Base-by-base conservation (phyloP, 2,888 invertebrate species). In the Esperia sulphurella region DNA sequence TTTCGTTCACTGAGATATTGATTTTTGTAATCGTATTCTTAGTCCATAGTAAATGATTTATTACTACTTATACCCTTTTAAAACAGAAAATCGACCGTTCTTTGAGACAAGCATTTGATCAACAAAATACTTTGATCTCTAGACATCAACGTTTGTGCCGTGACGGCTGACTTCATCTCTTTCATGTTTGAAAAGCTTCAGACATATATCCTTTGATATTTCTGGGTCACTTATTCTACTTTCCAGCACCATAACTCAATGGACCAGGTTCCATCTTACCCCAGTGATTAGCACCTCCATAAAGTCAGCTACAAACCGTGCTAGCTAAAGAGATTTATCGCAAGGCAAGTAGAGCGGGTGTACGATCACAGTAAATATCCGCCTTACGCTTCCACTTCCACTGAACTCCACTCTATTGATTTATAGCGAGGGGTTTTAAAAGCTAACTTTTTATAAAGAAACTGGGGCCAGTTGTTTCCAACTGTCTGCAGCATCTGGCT, bases 401-500 rank as follows among this genome's bases (percentile, higher is more conserved):
- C 71, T 71, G 74, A 75, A 79, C 78, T 82, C 68, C 68, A 70
- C 71, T 71, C 80, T 81, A 86, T 88, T 87, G 87, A 88, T 87
- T 87, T 86, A 87, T 80, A 72, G 75, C 77, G 57, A 59, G 65
- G 58, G 68, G 79, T 79, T 86, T 85, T 84, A 84, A 85, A 84
- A 83, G 83, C 79, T 71, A 81, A 83, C 82, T 86, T 87, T 87
- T 87, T 86, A 80, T 79, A 80, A 76, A 83, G 75, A 79, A 75
- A 79, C 78, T 74, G 68, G 63, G 67, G 66, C 80, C 83, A 81
- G 81, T 87, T 87, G 87, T 87, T 87, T 70, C 78, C 78, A 86
- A 87, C 85, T 86, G 87, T 83, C 81, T 75, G 79, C 73, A 79
- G 75, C 87, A 88, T 87, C 86, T 87, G 87, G 83, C 69, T 77